Percentiles rank a stretch among this genome's conserved stretches.
Conservation (phyloP, 2,888 invertebrate genomes). For the Ellobium chinense region DNA sequence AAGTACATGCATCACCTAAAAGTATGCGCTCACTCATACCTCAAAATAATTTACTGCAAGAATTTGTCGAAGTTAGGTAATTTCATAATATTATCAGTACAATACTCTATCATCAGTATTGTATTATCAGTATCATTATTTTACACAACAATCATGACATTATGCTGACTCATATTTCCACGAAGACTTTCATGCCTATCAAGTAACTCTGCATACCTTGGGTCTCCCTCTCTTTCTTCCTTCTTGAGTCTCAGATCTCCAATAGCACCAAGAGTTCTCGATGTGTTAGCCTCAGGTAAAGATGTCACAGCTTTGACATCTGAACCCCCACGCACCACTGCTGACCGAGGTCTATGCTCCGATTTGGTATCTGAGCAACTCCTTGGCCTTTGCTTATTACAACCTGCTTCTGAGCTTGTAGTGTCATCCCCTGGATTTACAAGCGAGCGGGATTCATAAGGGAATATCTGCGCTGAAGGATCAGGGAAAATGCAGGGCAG, state of each 20-base stretch:
- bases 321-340: background rate
- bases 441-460: background rate
- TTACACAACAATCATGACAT: too few relatives aligned
- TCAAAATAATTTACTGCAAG: too few relatives aligned
- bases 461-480: background rate
- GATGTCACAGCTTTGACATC: slow-evolving; percentile 17
- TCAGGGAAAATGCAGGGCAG: slow-evolving; percentile 50
- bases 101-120: too few relatives aligned
- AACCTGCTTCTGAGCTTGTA: slow-evolving; percentile 22
- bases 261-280: background rate
- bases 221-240: slow-evolving; percentile 11
- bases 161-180: too few relatives aligned
- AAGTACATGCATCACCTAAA: too few relatives aligned
- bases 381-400: slow-evolving; percentile 43
- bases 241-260: slow-evolving; percentile 2
- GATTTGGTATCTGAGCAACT: slow-evolving; percentile 52
- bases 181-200: too few relatives aligned
- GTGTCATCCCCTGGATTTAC: slow-evolving; percentile 9
- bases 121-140: too few relatives aligned
- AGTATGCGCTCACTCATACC: too few relatives aligned
- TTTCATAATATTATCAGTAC: too few relatives aligned
- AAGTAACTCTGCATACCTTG: slow-evolving; percentile 4
- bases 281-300: slow-evolving; percentile 1
- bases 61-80: too few relatives aligned
- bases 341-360: slow-evolving; percentile 4